Conservation (phyloP, 2,888 invertebrate species). For the Scelioninae gen. 2 region DNA sequence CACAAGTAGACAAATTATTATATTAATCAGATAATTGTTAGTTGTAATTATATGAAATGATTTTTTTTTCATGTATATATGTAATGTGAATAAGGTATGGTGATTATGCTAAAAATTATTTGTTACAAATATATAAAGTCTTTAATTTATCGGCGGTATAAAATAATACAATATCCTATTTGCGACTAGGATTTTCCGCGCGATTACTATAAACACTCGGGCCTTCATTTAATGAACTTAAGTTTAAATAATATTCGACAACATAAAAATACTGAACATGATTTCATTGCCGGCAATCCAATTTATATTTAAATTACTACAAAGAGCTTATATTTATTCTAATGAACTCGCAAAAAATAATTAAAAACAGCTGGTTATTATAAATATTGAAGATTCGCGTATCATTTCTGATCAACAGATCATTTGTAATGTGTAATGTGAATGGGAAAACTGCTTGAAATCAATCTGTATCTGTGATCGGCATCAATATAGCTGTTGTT, state of each 20-base stretch:
- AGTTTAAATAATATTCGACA: constrained; percentile 31
- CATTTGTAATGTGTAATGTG: not conserved
- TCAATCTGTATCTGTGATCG: constrained; percentile 18
- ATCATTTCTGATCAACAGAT: not conserved
- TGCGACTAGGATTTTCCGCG: not conserved
- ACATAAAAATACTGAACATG: constrained; percentile 40
- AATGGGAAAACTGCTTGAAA: not conserved
- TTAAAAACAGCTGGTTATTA: constrained; percentile 16
- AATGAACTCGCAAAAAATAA: constrained; percentile 1
- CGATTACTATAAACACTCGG: constrained; percentile 11
- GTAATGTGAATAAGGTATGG: too few species aligned
- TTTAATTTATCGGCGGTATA: constrained; percentile 35
- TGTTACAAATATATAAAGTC: constrained; percentile 22
- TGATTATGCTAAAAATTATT: not conserved
- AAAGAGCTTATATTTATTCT: not conserved
- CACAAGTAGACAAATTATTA: too few species aligned
- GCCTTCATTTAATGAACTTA: constrained; percentile 21
- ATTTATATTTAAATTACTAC: constrained; percentile 21
- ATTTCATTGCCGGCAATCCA: constrained; percentile 21
- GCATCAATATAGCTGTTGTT: constrained; percentile 36
- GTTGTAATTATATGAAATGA: too few species aligned
- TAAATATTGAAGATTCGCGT: not conserved
- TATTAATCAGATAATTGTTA: too few species aligned
- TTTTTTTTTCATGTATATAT: too few species aligned
- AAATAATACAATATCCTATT: constrained; percentile 29